Evolutionary conservation across 2,888 invertebrate species (phyloP).

Genomic region (Hemaris fuciformis): DNA sequence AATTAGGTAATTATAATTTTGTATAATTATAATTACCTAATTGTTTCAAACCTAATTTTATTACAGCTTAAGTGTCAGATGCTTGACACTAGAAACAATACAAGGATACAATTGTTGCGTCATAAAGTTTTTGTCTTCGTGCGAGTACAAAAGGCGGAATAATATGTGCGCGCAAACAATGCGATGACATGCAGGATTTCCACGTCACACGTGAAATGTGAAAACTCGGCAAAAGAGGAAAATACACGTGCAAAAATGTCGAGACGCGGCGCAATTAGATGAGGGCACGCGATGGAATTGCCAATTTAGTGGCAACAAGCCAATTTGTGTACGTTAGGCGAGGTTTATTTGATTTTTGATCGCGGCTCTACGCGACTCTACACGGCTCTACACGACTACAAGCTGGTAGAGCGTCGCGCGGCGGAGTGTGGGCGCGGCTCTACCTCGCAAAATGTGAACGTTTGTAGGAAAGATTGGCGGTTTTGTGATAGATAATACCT

Average conservation of each 20-base stretch:
- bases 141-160: too few relatives aligned
- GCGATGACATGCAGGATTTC: not conserved
- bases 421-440: not conserved
- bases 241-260: constrained; percentile 31
- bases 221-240: constrained; percentile 26
- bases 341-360: constrained; percentile 34
- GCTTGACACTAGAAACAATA: too few relatives aligned
- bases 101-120: too few relatives aligned
- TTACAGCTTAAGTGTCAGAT: too few relatives aligned
- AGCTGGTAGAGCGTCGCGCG: not conserved
- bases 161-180: not conserved
- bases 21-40: too few relatives aligned
- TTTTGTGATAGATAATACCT: too few relatives aligned
- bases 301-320: constrained; percentile 55
- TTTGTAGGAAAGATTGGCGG: too few relatives aligned
- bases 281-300: constrained; percentile 50
- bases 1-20: too few relatives aligned
- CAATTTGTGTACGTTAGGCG: constrained; percentile 39
- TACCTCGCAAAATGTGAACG: too few relatives aligned
- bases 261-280: constrained; percentile 45
- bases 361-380: constrained; percentile 5
- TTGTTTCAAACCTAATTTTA: too few relatives aligned
- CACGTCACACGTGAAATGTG: constrained; percentile 14
- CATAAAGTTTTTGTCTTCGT: too few relatives aligned
- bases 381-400: not conserved